Evolutionary conservation across 1,140 invertebrate genomes (phyloP).

Genomic region (Tetragonula clypearis): DNA sequence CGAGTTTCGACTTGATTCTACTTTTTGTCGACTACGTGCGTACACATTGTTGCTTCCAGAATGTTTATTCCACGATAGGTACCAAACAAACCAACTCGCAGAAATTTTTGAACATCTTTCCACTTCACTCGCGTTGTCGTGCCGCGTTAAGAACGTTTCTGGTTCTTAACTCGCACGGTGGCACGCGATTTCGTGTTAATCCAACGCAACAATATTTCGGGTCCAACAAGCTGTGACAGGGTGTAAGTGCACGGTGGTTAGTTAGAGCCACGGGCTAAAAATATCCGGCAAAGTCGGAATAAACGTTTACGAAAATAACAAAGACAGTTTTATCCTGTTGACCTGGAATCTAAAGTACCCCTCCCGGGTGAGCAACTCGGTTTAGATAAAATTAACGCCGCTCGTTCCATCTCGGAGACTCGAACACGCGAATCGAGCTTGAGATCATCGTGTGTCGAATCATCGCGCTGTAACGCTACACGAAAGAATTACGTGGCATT

Average conservation of each 20-base stretch:
- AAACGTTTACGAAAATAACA: conserved; percentile 50
- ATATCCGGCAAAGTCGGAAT: conserved; percentile 31
- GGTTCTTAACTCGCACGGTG: not conserved
- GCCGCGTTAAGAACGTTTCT: not conserved
- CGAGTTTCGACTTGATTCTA: not conserved
- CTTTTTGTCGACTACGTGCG: not conserved
- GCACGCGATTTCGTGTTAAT: not conserved
- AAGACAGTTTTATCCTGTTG: conserved; percentile 50
- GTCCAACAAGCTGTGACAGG: not conserved
- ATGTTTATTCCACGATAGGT: not conserved
- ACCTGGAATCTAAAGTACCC: conserved; percentile 44
- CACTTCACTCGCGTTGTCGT: not conserved
- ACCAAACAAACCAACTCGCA: not conserved
- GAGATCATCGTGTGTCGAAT: too few relatives aligned
- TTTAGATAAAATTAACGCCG: conserved; percentile 33
- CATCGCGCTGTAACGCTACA: too few relatives aligned
- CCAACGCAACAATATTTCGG: not conserved
- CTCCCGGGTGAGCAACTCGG: not conserved
- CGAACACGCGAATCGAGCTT: not conserved
- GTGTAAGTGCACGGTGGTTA: conserved; percentile 2
- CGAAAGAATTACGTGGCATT: not conserved
- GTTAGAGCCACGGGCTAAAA: conserved; percentile 21
- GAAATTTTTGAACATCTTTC: not conserved
- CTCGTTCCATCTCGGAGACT: not conserved
- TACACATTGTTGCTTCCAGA: not conserved